Evolutionary conservation across 2,113 vertebrate genomes (phyloP), one percentile per base, ranked within the genome.

Genomic region (Myxocyprinus asiaticus): DNA sequence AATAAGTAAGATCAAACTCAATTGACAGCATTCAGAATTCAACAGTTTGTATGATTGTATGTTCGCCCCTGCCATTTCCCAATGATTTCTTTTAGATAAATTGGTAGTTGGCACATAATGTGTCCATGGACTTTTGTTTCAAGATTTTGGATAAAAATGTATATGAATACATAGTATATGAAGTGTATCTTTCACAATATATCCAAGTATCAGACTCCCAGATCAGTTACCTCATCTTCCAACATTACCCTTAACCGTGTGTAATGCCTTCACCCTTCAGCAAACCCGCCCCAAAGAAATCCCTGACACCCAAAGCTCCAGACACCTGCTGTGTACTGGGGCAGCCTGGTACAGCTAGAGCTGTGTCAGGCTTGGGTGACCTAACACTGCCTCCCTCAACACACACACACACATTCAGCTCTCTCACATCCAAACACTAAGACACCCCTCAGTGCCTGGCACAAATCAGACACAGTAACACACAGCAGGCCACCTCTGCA

Each of bases 271-370:
- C 22, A 1, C 22, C 22, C 22, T 33, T 33, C 22, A 53, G 73
- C 73, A 76, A 65, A 64, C 70, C 12, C 81, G 61, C 80, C 8
- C 7, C 76, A 77, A 79, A 81, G 76, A 65, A 76, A 76, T 76
- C 47, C 85, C 76, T 82, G 47, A 67, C 75, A 86, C 79, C 77
- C 84, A 64, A 61, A 69, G 71, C 73, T 64, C 81, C 76, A 85
- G 85, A 85, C 85, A 86, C 84, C 80, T 83, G 71, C 81, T 85
- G 73, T 88, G 71, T 76, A 43, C 84, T 70, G 76, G 88, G 83
- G 88, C 87, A 81, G 87, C 84, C 83, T 85, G 89, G 90, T 89
- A 90, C 89, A 22, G 42, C 84, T 83, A 81, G 80, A 80, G 72
- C 79, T n/a, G 78, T 85, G 59, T 85, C 88, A 89, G 85, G 89